Evolutionary conservation across 2,113 vertebrate genomes (phyloP).

Genomic region (Drymodes brunneopygia): DNA sequence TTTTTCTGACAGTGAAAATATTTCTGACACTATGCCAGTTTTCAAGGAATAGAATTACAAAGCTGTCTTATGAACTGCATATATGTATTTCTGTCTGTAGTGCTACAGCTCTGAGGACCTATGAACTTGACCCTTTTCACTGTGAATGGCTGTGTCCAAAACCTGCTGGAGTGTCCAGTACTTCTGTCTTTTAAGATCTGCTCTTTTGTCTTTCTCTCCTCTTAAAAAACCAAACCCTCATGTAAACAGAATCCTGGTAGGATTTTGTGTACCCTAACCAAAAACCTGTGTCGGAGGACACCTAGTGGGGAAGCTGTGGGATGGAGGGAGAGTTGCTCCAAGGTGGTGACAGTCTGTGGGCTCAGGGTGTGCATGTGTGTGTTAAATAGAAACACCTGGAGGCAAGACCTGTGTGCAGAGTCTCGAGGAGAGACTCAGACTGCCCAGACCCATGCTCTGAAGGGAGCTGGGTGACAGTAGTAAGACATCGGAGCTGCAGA

Average conservation of each 20-base stretch:
- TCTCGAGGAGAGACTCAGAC: neutral
- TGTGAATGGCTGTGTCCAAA: neutral
- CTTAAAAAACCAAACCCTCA: fast-evolving
- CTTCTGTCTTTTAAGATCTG: neutral
- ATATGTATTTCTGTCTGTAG: neutral
- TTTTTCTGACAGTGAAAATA: neutral
- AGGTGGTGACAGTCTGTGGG: neutral
- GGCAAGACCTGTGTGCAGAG: neutral
- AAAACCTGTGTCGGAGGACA: neutral
- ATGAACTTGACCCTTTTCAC: fast-evolving
- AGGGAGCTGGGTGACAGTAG: neutral
- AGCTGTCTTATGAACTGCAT: neutral
- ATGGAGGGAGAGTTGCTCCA: neutral
- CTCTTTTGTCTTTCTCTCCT: neutral
- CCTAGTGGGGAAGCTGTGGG: neutral
- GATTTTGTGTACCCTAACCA: neutral
- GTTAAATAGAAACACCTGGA: fast-evolving
- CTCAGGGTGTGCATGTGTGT: fast-evolving
- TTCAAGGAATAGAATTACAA: neutral
- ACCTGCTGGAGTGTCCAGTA: neutral
- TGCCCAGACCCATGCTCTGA: neutral
- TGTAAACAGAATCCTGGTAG: neutral
- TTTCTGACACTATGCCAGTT: neutral
- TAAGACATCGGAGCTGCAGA: neutral
- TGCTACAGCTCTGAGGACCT: neutral